Evolutionary conservation across 2,888 invertebrate species (phyloP).

Genomic region (Patella depressa): DNA sequence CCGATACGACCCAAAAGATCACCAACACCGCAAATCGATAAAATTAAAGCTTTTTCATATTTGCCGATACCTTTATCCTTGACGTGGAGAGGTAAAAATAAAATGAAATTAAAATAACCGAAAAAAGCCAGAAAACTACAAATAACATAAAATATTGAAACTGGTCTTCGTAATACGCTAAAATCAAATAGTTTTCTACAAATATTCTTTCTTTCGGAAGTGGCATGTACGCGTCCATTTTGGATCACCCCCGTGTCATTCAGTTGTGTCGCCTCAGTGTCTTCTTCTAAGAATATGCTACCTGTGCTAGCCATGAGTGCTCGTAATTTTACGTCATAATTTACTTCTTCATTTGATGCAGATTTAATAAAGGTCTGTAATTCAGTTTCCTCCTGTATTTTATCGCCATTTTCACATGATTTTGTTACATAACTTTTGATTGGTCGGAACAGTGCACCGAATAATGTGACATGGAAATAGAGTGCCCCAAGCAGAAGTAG

Average conservation of each 20-base stretch:
- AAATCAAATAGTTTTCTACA: constrained; percentile 48
- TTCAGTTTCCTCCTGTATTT: neutral
- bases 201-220: constrained; percentile 16
- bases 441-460: constrained; percentile 55
- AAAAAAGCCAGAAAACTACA: constrained; percentile 55
- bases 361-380: neutral
- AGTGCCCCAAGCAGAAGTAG: constrained; percentile 45
- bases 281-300: constrained; percentile 42
- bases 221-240: constrained; percentile 7
- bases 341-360: constrained; percentile 11
- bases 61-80: constrained; percentile 39
- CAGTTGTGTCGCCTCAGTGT: neutral
- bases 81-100: constrained; percentile 54
- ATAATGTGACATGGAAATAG: constrained; percentile 51
- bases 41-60: constrained; percentile 51
- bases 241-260: neutral
- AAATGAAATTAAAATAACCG: constrained; percentile 60
- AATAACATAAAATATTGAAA: constrained; percentile 46
- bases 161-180: constrained; percentile 46
- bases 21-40: constrained; percentile 56
- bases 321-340: constrained; percentile 5
- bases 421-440: constrained; percentile 39
- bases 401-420: neutral
- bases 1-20: constrained; percentile 54
- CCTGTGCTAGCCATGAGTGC: constrained; percentile 40